Evolutionary conservation across 2,797 vertebrate species (phyloP).

Genomic region (Sebastiscus tertius): DNA sequence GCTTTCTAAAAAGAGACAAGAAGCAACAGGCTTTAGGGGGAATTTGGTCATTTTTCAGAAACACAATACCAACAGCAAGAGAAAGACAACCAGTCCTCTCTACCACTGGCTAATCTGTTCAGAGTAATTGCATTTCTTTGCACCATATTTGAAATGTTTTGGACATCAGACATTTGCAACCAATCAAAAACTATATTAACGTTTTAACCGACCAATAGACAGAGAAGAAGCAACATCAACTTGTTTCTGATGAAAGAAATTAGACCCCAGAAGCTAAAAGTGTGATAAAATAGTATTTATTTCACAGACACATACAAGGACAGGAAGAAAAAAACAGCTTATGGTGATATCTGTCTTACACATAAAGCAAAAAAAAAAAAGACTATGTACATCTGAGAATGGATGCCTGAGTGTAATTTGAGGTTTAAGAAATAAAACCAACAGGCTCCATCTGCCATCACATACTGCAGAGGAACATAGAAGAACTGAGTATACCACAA

Average conservation of each 20-base stretch:
- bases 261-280: neutral
- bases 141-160: neutral
- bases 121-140: neutral
- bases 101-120: neutral
- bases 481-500: constrained; percentile 11
- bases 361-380: constrained; percentile 55
- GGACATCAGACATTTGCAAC: neutral
- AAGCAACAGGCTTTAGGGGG: neutral
- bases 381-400: constrained; percentile 75
- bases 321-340: constrained; percentile 74
- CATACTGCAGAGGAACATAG: constrained; percentile 55
- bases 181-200: neutral
- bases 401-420: constrained; percentile 69
- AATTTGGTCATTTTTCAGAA: neutral
- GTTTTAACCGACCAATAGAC: neutral
- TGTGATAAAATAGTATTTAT: constrained; percentile 87
- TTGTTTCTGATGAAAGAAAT: neutral
- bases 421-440: constrained; percentile 49
- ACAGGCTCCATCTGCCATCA: constrained; percentile 61
- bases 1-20: neutral
- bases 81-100: neutral
- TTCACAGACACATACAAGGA: constrained; percentile 80
- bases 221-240: neutral
- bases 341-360: constrained; percentile 79
- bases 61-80: no score